Base-by-base conservation (phyloP, 2,113 vertebrate species). In the Planiliza haematocheilus region DNA sequence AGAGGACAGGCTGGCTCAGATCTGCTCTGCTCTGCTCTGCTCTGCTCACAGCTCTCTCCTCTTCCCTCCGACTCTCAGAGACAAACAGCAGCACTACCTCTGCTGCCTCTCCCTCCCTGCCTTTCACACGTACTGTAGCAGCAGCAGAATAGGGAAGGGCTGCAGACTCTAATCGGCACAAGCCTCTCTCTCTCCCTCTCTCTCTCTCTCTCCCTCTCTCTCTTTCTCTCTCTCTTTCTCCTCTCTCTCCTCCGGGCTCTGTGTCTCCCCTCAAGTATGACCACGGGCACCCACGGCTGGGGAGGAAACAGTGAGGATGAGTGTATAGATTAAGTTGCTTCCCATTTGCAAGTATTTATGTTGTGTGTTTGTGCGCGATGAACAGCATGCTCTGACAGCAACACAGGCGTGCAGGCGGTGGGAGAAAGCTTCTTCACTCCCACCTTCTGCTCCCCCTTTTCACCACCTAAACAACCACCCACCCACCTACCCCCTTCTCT, bases 361-460 rank as follows among this genome's bases (percentile, higher is more conserved):
- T 55, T 82, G 64, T 65, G 76, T 74, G 81, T 70, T 59, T 56
- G 41, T 46, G 72, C 62, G 66, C 62, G 80, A 57, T 45, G 49
- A 8, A 57, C 39, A 51, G 63, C 34, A 2, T 17, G 60, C 66
- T 70, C 45, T 83, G 45, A 57, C 66, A 82, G 66, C 74, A 81
- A 90, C 85, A 81, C 69, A 53, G 76, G 81, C 79, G 11, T 60
- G 48, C 65, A 57, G 36, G 69, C 65, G 18, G 78, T 76, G 77
- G 82, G 63, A 91, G 89, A 62, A 81, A 92, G 92, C 34, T 78
- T 82, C 34, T 78, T 82, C 86, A 90, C 93, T 90, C 92, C 93
- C 94, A 93, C 92, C 79, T 75, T 87, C 90, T 91, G 86, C 85
- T 70, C 82, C 75, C 79, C 71, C 71, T 58, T 77, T 83, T 73